Percentiles rank a stretch among this genome's conserved stretches.
phyloP scores from a whole-genome alignment of 2,113 vertebrate genomes.

The Pterocles gutturalis region DNA sequence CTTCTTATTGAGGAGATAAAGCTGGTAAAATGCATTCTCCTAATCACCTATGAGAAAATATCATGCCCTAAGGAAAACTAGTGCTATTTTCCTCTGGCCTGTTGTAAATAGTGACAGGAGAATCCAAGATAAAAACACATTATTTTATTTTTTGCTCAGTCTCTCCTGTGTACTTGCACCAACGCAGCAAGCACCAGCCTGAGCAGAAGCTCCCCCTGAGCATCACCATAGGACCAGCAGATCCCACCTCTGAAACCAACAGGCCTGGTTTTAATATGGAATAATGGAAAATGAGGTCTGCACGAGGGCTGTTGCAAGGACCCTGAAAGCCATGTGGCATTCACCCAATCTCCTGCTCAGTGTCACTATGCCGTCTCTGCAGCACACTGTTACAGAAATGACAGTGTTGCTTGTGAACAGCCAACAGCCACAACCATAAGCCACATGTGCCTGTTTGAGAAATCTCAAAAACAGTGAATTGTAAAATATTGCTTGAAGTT shows the following conservation, averaged over 20 bases:
- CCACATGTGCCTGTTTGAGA: accelerated
- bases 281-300: not conserved
- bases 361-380: not conserved
- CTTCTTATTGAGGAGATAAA: not conserved
- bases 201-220: accelerated
- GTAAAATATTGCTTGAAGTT: not conserved
- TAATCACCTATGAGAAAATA: not conserved
- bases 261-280: not conserved
- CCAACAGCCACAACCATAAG: not conserved
- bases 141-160: not conserved
- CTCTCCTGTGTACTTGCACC: not conserved
- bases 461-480: not conserved
- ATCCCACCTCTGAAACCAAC: not conserved
- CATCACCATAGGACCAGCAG: not conserved
- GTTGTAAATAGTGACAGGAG: not conserved
- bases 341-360: accelerated
- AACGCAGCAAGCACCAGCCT: accelerated
- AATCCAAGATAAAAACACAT: not conserved
- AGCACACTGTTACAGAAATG: not conserved
- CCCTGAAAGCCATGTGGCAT: not conserved
- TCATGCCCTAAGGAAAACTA: not conserved
- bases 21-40: not conserved
- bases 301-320: not conserved
- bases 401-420: not conserved
- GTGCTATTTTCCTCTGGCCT: not conserved